Percentiles rank a stretch among this genome's conserved stretches.
phyloP scores from a whole-genome alignment of 2,113 vertebrate genomes.

The Fulmarus glacialis region DNA sequence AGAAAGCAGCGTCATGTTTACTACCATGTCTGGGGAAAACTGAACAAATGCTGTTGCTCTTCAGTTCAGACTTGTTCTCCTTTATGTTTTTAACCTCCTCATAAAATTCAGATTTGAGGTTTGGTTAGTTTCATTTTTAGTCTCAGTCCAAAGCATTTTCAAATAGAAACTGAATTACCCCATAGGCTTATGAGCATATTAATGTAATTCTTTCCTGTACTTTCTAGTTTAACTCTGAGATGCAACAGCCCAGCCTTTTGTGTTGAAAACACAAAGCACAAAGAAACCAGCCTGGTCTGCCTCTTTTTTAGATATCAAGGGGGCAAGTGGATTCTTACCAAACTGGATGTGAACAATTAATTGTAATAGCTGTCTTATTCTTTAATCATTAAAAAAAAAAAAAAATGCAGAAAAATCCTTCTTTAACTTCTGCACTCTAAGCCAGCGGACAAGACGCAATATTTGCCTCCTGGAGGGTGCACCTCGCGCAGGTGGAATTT shows the following conservation, averaged over 20 bases:
- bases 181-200: not conserved
- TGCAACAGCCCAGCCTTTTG: not conserved
- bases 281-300: not conserved
- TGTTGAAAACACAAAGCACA: not conserved
- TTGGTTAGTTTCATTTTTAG: slow-evolving; percentile 24
- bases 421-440: not conserved
- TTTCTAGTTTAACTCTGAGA: not conserved
- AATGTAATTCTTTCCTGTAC: not conserved
- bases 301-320: not conserved
- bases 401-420: not conserved
- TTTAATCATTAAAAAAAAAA: not conserved
- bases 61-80: slow-evolving; percentile 9
- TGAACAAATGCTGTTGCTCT: not conserved
- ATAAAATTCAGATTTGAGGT: slow-evolving; percentile 49
- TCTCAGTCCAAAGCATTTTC: not conserved
- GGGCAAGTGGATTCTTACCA: not conserved
- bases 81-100: not conserved
- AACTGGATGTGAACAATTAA: not conserved
- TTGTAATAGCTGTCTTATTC: not conserved
- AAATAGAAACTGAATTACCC: slow-evolving; percentile 13
- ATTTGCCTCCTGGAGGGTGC: not conserved
- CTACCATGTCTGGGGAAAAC: slow-evolving; percentile 8
- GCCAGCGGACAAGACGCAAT: not conserved
- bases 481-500: not conserved
- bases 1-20: slow-evolving; percentile 16